Percentiles rank a stretch among this genome's conserved stretches.
phyloP scores from a whole-genome alignment of 2,888 invertebrate genomes.

The Marasmarcha lunaedactyla region DNA sequence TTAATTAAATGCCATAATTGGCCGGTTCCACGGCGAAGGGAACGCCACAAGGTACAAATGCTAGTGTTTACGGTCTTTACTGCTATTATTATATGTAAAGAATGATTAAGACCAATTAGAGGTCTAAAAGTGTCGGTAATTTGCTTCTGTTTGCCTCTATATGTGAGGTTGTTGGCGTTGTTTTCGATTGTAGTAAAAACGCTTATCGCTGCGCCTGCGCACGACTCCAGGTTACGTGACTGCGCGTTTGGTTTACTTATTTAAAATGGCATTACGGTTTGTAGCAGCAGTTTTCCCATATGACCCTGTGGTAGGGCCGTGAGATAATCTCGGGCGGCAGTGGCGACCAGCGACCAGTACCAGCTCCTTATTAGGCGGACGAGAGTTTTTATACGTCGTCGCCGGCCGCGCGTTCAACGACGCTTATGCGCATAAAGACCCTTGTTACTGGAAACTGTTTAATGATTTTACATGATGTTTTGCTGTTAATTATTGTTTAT shows the following conservation, averaged over 20 bases:
- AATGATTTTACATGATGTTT: slow-evolving; percentile 4
- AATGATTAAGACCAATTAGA: background rate
- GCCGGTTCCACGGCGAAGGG: slow-evolving; percentile 16
- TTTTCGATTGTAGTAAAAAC: slow-evolving; percentile 24
- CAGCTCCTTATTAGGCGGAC: slow-evolving; percentile 51
- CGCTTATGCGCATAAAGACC: slow-evolving; percentile 35
- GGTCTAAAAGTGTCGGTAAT: background rate
- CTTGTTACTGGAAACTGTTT: slow-evolving; percentile 25
- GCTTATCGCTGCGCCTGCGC: slow-evolving; percentile 39
- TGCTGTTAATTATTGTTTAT: too few relatives aligned
- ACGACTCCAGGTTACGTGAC: slow-evolving; percentile 42
- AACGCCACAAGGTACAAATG: slow-evolving; percentile 27
- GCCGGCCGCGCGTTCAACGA: slow-evolving; percentile 33
- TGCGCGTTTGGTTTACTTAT: slow-evolving; percentile 31
- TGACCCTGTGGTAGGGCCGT: slow-evolving; percentile 57
- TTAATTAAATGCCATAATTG: slow-evolving; percentile 35
- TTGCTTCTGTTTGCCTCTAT: background rate
- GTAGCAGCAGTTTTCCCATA: slow-evolving; percentile 29
- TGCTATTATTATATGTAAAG: slow-evolving; percentile 31
- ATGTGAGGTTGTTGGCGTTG: slow-evolving; percentile 6
- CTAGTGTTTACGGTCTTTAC: slow-evolving; percentile 26
- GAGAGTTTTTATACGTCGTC: slow-evolving; percentile 32
- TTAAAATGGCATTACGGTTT: slow-evolving; percentile 11
- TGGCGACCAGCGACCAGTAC: slow-evolving; percentile 61
- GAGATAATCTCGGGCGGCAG: slow-evolving; percentile 62